Percentiles rank a stretch among this genome's conserved stretches.
phyloP scores from a whole-genome alignment of 2,113 vertebrate genomes.

The Eolophus roseicapilla region DNA sequence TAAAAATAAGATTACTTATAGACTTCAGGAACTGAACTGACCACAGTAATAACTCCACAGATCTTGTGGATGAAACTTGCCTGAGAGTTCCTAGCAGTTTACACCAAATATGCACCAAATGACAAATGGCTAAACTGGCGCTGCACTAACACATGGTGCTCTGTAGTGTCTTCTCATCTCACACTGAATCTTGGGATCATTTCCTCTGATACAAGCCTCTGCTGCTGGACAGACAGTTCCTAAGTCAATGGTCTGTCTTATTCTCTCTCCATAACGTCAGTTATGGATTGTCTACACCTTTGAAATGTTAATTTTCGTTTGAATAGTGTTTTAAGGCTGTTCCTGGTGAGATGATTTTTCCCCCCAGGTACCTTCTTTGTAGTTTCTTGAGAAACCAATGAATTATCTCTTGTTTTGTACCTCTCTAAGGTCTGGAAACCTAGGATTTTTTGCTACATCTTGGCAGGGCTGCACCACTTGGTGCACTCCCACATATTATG shows the following conservation, averaged over 20 bases:
- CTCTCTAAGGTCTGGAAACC: background rate
- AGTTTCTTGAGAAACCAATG: background rate
- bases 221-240: background rate
- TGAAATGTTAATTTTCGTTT: background rate
- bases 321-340: background rate
- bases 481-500: background rate
- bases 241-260: background rate
- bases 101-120: background rate
- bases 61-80: background rate
- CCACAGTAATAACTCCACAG: background rate
- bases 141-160: background rate
- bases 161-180: background rate
- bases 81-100: background rate
- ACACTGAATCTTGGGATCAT: background rate
- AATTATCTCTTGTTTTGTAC: background rate
- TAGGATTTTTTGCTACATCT: background rate
- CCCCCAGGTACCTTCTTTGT: background rate
- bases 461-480: background rate
- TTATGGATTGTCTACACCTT: background rate
- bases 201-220: background rate
- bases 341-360: background rate
- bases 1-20: slow-evolving; percentile 6
- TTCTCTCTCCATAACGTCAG: background rate
- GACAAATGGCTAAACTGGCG: background rate
- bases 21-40: slow-evolving; percentile 5